Conservation (phyloP, 1,140 invertebrate genomes). For the Microplitis mediator region DNA sequence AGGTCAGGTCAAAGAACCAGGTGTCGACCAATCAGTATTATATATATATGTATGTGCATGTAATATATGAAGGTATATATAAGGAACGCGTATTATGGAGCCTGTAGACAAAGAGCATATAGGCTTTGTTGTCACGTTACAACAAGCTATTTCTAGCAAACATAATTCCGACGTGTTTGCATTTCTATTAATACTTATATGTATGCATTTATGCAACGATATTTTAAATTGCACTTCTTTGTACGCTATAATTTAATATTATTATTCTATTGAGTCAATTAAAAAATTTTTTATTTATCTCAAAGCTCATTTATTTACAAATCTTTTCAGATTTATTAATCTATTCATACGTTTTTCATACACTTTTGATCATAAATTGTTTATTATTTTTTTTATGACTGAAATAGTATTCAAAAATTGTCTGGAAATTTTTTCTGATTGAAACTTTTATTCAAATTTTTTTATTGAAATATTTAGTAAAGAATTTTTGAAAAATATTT, state of each 20-base stretch:
- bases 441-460: too few species aligned
- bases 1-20: slow-evolving; percentile 53
- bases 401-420: neutral
- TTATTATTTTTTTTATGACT: neutral
- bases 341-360: too few species aligned
- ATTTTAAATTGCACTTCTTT: too few species aligned
- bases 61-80: too few species aligned
- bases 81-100: neutral
- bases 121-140: slow-evolving; percentile 43
- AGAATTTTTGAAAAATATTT: too few species aligned
- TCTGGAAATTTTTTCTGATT: neutral
- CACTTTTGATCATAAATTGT: too few species aligned
- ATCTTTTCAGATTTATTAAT: neutral
- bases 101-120: neutral
- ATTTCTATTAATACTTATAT: slow-evolving; percentile 18
- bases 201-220: neutral
- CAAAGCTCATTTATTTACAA: neutral
- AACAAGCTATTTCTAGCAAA: slow-evolving; percentile 46
- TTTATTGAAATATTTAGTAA: too few species aligned
- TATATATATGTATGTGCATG: too few species aligned
- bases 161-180: slow-evolving; percentile 28
- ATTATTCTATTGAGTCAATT: too few species aligned
- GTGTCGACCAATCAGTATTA: neutral
- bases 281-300: neutral
- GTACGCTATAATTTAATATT: too few species aligned